These are phyloP conservation scores for Drosophila mojavensis DNA, from an alignment of 1,140 invertebrate genomes.

Conservation along the genomic window DNA sequence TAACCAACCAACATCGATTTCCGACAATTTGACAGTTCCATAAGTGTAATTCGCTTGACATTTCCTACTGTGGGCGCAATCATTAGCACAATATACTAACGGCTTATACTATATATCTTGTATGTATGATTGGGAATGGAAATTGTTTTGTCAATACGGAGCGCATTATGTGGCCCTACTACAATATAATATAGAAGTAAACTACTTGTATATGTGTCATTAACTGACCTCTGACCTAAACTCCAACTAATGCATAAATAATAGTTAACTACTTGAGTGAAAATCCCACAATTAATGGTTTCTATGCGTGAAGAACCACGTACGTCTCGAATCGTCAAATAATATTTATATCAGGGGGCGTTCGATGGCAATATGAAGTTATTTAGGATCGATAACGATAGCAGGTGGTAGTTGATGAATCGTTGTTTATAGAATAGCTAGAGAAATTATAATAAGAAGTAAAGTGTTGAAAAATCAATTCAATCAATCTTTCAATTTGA, in stretches of 20 bases:
- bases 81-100: conserved; percentile 47
- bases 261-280: conserved; percentile 5
- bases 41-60: conserved; percentile 35
- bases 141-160: conserved; percentile 34
- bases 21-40: conserved; percentile 14
- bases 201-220: not conserved
- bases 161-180: not conserved
- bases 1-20: conserved; percentile 8
- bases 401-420: not conserved
- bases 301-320: not conserved
- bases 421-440: not conserved
- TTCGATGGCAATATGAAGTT: conserved; percentile 7
- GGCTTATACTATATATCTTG: conserved; percentile 3
- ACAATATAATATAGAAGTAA: conserved; percentile 3
- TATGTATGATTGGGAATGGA: conserved; percentile 1
- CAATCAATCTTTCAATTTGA: no score
- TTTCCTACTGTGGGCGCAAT: conserved; percentile 35
- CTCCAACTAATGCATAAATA: conserved; percentile 31
- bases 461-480: no score
- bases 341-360: not conserved
- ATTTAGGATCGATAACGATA: not conserved
- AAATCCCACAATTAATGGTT: conserved; percentile 13
- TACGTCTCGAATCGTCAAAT: not conserved
- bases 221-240: not conserved
- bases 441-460: no score